A percentile compares a stretch with the other conserved stretches of the same genome.
phyloP scores from a whole-genome alignment of 2,797 vertebrate species.

The Parambassis ranga region DNA sequence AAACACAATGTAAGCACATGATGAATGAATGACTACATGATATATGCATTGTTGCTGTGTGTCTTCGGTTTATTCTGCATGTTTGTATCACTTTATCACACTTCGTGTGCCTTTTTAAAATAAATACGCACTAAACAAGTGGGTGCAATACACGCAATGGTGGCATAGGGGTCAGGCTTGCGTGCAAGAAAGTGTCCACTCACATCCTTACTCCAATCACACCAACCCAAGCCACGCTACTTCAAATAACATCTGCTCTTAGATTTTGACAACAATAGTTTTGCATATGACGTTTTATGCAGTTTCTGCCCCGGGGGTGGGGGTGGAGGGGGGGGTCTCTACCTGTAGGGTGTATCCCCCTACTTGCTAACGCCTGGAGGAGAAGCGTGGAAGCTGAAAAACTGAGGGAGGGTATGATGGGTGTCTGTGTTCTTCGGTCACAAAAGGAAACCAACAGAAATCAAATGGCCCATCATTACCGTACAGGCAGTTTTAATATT shows the following conservation, averaged over 20 bases:
- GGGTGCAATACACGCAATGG: slow-evolving; percentile 34
- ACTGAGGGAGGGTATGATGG: neutral
- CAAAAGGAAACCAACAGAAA: too few relatives aligned
- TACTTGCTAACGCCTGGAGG: slow-evolving; percentile 17
- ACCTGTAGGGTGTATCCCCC: slow-evolving; percentile 47
- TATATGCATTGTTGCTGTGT: too few relatives aligned
- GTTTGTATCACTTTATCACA: too few relatives aligned
- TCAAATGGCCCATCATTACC: too few relatives aligned
- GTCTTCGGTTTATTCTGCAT: too few relatives aligned
- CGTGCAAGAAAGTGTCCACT: slow-evolving; percentile 15
- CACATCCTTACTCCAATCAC: slow-evolving; percentile 56
- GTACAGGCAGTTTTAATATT: too few relatives aligned
- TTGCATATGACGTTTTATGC: slow-evolving; percentile 60
- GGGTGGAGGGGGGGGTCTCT: slow-evolving; percentile 33
- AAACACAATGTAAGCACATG: too few relatives aligned
- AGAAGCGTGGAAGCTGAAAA: slow-evolving; percentile 23
- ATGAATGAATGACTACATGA: too few relatives aligned
- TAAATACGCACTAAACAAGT: neutral
- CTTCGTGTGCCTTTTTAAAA: neutral
- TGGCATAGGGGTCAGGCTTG: slow-evolving; percentile 57
- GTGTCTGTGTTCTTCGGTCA: neutral
- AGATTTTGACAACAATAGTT: slow-evolving; percentile 76
- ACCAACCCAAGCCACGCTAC: slow-evolving; percentile 84
- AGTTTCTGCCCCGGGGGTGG: slow-evolving; percentile 43
- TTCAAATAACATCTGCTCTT: slow-evolving; percentile 78